Evolutionary conservation across 2,113 vertebrate species (phyloP).

Genomic region (Colossoma macropomum): DNA sequence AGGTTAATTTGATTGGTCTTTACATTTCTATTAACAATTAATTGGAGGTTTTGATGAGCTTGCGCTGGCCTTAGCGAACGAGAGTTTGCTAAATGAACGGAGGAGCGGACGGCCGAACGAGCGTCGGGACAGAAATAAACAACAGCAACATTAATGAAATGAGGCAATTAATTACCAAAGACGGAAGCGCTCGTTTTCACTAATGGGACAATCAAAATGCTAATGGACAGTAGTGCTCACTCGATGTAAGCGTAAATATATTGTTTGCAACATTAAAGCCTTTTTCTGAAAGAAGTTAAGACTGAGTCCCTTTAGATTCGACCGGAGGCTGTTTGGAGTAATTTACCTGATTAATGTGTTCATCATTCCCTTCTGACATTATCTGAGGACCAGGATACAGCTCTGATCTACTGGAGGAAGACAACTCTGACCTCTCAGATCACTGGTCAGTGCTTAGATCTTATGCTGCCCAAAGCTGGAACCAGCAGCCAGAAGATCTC

Average conservation of each 20-base stretch:
- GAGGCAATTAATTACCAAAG: constrained; percentile 75
- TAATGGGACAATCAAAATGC: constrained; percentile 72
- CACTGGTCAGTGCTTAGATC: no score
- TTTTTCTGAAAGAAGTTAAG: background rate
- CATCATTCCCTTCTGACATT: no score
- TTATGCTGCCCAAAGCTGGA: no score
- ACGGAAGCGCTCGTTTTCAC: constrained; percentile 71
- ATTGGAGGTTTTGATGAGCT: constrained; percentile 67
- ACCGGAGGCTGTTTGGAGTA: no score
- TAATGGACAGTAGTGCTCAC: constrained; percentile 62
- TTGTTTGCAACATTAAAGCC: background rate
- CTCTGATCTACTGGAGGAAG: no score
- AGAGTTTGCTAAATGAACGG: constrained; percentile 62
- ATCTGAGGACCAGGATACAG: no score
- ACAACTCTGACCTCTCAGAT: no score
- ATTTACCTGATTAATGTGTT: no score
- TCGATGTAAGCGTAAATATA: constrained; percentile 45
- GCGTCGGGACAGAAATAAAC: constrained; percentile 65
- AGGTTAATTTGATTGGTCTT: constrained; percentile 75
- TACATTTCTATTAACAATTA: constrained; percentile 72
- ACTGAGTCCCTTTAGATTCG: background rate
- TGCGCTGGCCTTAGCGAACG: constrained; percentile 25
- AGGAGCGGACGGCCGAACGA: constrained; percentile 62
- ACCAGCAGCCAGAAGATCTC: no score
- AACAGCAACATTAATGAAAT: constrained; percentile 71